Conservation (phyloP, 1,140 invertebrate genomes). For the Phthorimaea operculella region DNA sequence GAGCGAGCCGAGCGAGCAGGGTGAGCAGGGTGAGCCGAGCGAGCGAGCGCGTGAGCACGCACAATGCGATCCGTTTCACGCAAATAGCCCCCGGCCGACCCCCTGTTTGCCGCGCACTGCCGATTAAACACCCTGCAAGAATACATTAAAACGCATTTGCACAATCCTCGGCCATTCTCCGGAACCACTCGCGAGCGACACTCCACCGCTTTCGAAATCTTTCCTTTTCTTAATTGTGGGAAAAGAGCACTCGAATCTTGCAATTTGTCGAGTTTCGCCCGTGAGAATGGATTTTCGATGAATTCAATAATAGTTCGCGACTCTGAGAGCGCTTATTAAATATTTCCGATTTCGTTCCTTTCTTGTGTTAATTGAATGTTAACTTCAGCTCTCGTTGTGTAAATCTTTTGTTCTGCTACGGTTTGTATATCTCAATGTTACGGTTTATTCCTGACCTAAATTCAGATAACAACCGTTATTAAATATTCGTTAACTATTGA, state of each 20-base stretch:
- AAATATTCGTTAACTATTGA: slow-evolving; percentile 2
- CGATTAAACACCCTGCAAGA: slow-evolving; percentile 39
- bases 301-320: neutral
- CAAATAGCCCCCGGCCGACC: slow-evolving; percentile 48
- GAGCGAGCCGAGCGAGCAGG: neutral
- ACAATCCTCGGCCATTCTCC: slow-evolving; percentile 32
- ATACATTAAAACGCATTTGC: slow-evolving; percentile 16
- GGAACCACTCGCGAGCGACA: slow-evolving; percentile 40
- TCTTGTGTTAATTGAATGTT: slow-evolving; percentile 10
- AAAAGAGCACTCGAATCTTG: slow-evolving; percentile 49
- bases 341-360: slow-evolving; percentile 29
- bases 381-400: neutral
- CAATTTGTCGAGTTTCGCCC: slow-evolving; percentile 35
- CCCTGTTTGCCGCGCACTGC: slow-evolving; percentile 37
- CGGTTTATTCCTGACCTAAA: neutral
- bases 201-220: slow-evolving; percentile 33
- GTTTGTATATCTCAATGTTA: neutral
- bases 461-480: neutral
- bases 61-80: slow-evolving; percentile 49
- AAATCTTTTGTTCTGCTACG: slow-evolving; percentile 4
- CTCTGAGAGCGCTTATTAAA: slow-evolving; percentile 3
- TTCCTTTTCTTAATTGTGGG: slow-evolving; percentile 53
- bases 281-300: slow-evolving; percentile 36
- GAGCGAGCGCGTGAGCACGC: slow-evolving; percentile 30
- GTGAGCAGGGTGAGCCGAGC: neutral